These are phyloP conservation scores for Macroramphosus scolopax DNA, from an alignment of 2,797 vertebrate genomes.

Conservation along the genomic window DNA sequence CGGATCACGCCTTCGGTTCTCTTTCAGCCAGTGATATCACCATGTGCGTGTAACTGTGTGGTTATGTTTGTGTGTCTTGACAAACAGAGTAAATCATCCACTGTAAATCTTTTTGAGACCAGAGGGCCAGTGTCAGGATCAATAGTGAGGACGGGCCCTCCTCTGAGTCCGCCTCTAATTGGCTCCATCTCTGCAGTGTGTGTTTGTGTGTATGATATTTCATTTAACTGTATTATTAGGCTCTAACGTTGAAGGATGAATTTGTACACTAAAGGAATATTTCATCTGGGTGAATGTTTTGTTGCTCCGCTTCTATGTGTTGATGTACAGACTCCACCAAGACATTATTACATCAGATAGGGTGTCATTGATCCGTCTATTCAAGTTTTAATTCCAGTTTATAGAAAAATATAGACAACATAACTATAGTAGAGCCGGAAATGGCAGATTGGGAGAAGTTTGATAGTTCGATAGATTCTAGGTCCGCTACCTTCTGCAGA, in stretches of 20 bases:
- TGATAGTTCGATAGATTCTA: no score
- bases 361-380: slow-evolving; percentile 5
- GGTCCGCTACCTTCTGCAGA: no score
- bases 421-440: no score
- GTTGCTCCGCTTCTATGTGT: neutral
- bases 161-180: slow-evolving; percentile 68
- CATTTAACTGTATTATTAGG: slow-evolving; percentile 44
- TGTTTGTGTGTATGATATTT: slow-evolving; percentile 24
- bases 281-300: slow-evolving; percentile 25
- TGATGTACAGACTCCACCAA: slow-evolving; percentile 1
- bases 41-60: slow-evolving; percentile 13
- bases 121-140: slow-evolving; percentile 73
- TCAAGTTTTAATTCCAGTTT: slow-evolving; percentile 7
- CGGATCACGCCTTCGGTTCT: no score
- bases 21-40: neutral
- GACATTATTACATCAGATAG: neutral
- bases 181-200: slow-evolving; percentile 56
- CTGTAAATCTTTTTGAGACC: slow-evolving; percentile 71
- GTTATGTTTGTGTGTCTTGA: slow-evolving; percentile 52
- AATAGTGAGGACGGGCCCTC: slow-evolving; percentile 70
- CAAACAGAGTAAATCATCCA: slow-evolving; percentile 67
- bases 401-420: no score
- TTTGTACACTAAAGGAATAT: slow-evolving; percentile 26
- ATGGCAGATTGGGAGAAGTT: no score
- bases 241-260: slow-evolving; percentile 39